Evolutionary conservation across 2,113 vertebrate species (phyloP).

Genomic region (Nerophis lumbriciformis): DNA sequence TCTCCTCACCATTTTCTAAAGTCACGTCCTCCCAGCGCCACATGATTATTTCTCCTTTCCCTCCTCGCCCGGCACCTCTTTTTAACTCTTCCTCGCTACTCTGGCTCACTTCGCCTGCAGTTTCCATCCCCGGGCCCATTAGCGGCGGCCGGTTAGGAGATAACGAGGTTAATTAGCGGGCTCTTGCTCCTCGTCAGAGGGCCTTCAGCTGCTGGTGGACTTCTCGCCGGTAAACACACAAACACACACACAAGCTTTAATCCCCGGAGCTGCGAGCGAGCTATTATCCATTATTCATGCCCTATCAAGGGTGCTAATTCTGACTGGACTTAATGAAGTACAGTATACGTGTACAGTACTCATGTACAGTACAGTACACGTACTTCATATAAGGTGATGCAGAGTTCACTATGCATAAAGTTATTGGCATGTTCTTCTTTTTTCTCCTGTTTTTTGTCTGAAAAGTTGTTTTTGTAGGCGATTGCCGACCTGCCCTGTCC

Average conservation of each 20-base stretch:
- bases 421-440: no score
- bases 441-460: no score
- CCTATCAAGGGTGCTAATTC: slow-evolving; percentile 21
- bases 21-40: no score
- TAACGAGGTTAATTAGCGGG: slow-evolving; percentile 46
- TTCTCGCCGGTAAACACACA: slow-evolving; percentile 23
- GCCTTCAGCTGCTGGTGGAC: slow-evolving; percentile 36
- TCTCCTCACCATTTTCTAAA: no score
- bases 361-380: slow-evolving; percentile 2
- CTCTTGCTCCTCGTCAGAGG: slow-evolving; percentile 34
- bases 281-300: slow-evolving; percentile 39
- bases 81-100: background rate
- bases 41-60: background rate
- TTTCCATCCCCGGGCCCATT: slow-evolving; percentile 28
- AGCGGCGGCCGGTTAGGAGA: slow-evolving; percentile 28
- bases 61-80: background rate
- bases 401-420: background rate
- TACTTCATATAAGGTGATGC: background rate
- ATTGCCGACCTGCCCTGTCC: no score
- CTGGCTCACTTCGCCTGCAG: background rate
- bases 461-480: no score
- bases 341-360: slow-evolving; percentile 7
- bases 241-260: slow-evolving; percentile 14
- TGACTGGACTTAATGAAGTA: slow-evolving; percentile 33
- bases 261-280: slow-evolving; percentile 26